These are phyloP conservation scores for Oscheius sp. DNA, from an alignment of 2,888 invertebrate species.

Conservation along the genomic window DNA sequence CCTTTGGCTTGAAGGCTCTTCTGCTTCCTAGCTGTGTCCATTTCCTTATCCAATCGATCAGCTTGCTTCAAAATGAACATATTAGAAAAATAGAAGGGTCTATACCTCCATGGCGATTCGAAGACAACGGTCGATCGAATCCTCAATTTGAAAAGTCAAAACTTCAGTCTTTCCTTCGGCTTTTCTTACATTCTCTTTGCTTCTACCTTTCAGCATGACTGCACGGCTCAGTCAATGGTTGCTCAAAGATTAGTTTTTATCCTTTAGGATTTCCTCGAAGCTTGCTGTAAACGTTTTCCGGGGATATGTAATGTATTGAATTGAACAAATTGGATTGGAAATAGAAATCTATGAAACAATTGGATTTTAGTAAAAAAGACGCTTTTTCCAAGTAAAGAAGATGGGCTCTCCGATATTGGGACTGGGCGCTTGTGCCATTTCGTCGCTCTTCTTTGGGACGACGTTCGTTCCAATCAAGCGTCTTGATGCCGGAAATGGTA, in stretches of 20 bases:
- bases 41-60: neutral
- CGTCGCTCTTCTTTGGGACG: constrained; percentile 73
- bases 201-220: neutral
- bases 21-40: constrained; percentile 1
- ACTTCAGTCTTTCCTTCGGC: too few species aligned
- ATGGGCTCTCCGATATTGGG: constrained; percentile 60
- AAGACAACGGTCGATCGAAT: constrained; percentile 1
- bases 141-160: neutral
- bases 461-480: constrained; percentile 73
- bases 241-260: neutral
- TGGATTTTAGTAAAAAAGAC: too few species aligned
- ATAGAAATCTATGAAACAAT: too few species aligned
- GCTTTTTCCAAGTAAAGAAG: too few species aligned
- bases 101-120: neutral
- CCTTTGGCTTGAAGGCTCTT: neutral
- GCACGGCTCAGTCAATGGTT: neutral
- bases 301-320: neutral
- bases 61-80: too few species aligned
- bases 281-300: neutral
- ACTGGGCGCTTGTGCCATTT: constrained; percentile 70
- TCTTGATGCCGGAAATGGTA: constrained; percentile 71
- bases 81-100: too few species aligned
- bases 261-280: neutral
- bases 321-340: too few species aligned
- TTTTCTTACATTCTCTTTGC: neutral